Percentiles rank a stretch among this genome's conserved stretches.
These are phyloP conservation scores for Bradynema listronoti DNA, from an alignment of 1,140 invertebrate species.

Conservation along the genomic window DNA sequence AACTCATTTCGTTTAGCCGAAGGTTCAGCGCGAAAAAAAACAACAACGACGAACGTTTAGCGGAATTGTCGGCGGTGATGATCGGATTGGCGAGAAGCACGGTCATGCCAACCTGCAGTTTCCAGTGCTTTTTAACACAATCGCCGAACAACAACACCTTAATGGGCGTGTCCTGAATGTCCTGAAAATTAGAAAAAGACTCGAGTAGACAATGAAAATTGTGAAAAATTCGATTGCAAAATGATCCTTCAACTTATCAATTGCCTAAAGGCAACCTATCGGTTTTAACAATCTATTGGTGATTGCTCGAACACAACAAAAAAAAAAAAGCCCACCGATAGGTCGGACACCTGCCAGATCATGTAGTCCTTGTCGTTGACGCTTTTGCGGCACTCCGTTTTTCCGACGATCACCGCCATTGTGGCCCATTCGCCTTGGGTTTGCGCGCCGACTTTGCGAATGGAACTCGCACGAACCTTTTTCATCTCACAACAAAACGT, in stretches of 20 bases:
- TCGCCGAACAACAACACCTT: slow-evolving; percentile 54
- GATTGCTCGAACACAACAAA: too few relatives aligned
- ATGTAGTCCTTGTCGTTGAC: slow-evolving; percentile 53
- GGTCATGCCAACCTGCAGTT: slow-evolving; percentile 39
- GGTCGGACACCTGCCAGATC: slow-evolving; percentile 42
- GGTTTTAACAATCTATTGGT: too few relatives aligned
- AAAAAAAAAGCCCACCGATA: slow-evolving; percentile 23
- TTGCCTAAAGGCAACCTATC: background rate
- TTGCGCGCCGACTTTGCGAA: too few relatives aligned
- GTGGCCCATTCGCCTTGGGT: slow-evolving; percentile 46
- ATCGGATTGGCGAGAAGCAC: slow-evolving; percentile 33
- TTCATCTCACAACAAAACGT: too few relatives aligned
- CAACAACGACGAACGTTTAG: too few relatives aligned
- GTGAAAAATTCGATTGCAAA: background rate
- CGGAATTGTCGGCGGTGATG: slow-evolving; percentile 7
- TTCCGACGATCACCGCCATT: slow-evolving; percentile 52
- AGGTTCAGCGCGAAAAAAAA: slow-evolving; percentile 7
- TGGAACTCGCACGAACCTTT: too few relatives aligned
- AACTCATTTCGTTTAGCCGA: too few relatives aligned
- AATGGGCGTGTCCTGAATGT: slow-evolving; percentile 25
- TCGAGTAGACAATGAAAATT: slow-evolving; percentile 4
- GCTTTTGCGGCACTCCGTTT: slow-evolving; percentile 42
- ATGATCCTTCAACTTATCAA: background rate
- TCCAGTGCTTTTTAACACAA: slow-evolving; percentile 49
- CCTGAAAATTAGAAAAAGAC: slow-evolving; percentile 20